Percentiles rank a stretch among this genome's conserved stretches.
Evolutionary conservation across 2,113 vertebrate species (phyloP).

Genomic region (Heterochromis multidens): DNA sequence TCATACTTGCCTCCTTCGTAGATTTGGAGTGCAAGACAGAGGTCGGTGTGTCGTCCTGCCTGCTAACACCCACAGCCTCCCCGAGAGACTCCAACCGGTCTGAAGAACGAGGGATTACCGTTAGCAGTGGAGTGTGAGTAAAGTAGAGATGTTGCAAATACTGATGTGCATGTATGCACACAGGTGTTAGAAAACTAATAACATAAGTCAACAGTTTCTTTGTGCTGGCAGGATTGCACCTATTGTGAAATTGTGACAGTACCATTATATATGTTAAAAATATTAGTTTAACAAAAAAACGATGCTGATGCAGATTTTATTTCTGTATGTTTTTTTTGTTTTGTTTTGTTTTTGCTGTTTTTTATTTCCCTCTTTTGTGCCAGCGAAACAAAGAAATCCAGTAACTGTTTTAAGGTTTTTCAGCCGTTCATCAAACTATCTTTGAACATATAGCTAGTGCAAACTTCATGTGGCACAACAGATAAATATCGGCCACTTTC

Average conservation of each 20-base stretch:
- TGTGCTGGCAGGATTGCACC: neutral
- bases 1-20: neutral
- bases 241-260: neutral
- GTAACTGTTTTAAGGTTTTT: neutral
- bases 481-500: too few species aligned
- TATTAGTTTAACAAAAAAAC: neutral
- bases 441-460: neutral
- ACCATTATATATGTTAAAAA: neutral
- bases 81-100: slow-evolving; percentile 56
- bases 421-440: neutral
- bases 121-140: slow-evolving; percentile 68
- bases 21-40: slow-evolving; percentile 64
- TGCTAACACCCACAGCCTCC: slow-evolving; percentile 78
- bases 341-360: fast-evolving
- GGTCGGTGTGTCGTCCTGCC: slow-evolving; percentile 71
- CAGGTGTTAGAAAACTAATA: neutral
- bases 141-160: neutral
- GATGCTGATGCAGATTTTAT: neutral
- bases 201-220: neutral
- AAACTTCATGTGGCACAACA: too few species aligned
- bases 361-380: neutral
- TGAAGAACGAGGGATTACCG: slow-evolving; percentile 66
- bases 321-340: neutral
- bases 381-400: neutral
- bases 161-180: neutral